Base-by-base conservation (phyloP, 2,888 invertebrate species). In the Nemapogon koenigi region DNA sequence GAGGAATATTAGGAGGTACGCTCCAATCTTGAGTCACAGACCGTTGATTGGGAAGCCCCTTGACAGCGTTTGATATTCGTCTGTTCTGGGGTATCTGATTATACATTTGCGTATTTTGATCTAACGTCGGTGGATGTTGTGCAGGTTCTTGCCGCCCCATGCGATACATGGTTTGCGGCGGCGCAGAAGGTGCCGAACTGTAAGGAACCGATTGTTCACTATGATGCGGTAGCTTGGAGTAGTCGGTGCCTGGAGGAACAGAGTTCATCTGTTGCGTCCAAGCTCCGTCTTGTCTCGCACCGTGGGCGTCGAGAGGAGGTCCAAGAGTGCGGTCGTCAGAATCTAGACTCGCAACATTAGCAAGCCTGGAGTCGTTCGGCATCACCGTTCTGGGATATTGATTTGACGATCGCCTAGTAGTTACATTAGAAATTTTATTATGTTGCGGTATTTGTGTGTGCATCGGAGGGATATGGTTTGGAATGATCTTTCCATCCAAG, bases 401-500 rank as follows among this genome's bases (percentile, higher is more conserved):
- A 40, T 63, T 52, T 19, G 67, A 64, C 41, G 62, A 69, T 56
- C 78, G 60, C 53, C 76, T 70, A 38, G 78, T 64, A 49, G 75
- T 52, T 43, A 78, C 65, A 45, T 78, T 75, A 40, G 73, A 59
- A 47, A 64, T 50, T 62, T 66, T 68, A 26, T 39, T 40, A 53
- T 65, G 75, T 57, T 72, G 76, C 49, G 70, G 75, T 52, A 75
- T 63, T 56, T 72, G 71, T 53, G 73, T 65, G 59, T 73, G 69
- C 61, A 64, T 76, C 68, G 79, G 79, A 67, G 78, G 78, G 70
- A 75, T 71, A 69, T 72, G 78, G 64, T 75, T 78, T 72, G 72
- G 81, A 79, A 71, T 78, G 78, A 65, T 80, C 75, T 72, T 78
- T 69, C 69, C 70, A 55, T 75, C 75, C 65, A 70, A 65, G 62